Evolutionary conservation across 2,888 invertebrate genomes (phyloP).

Genomic region (Leucophenga maculata): DNA sequence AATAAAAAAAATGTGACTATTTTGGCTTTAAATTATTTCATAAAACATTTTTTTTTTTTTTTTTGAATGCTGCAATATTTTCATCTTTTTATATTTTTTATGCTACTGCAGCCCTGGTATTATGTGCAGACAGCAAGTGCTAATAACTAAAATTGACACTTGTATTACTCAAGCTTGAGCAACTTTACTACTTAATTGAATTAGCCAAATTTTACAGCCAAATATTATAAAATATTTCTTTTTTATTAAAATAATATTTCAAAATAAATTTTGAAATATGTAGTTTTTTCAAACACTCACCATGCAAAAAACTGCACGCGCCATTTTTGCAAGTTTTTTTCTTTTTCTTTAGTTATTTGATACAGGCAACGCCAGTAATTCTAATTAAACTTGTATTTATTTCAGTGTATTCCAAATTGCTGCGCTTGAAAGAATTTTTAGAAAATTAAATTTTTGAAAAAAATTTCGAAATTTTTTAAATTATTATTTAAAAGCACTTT

Average conservation of each 20-base stretch:
- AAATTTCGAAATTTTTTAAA: slow-evolving; percentile 38
- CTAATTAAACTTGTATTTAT: slow-evolving; percentile 40
- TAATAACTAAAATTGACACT: slow-evolving; percentile 10
- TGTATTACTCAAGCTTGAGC: background rate
- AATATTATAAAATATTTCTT: too few species aligned
- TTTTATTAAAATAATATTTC: background rate
- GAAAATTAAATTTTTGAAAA: slow-evolving; percentile 25
- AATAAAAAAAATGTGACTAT: too few species aligned
- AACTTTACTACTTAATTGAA: too few species aligned
- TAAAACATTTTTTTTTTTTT: too few species aligned
- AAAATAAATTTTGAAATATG: background rate
- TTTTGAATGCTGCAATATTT: too few species aligned
- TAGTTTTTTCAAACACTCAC: slow-evolving; percentile 60
- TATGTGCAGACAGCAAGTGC: background rate
- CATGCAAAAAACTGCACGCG: slow-evolving; percentile 72
- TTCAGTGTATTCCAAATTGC: slow-evolving; percentile 53
- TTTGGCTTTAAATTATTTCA: too few species aligned
- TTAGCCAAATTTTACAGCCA: too few species aligned
- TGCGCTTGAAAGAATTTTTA: slow-evolving; percentile 54
- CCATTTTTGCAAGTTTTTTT: slow-evolving; percentile 66
- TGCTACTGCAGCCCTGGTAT: background rate
- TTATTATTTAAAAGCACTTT: slow-evolving; percentile 19
- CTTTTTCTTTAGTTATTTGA: slow-evolving; percentile 43
- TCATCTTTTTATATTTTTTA: too few species aligned
- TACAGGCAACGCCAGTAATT: slow-evolving; percentile 66